phyloP scores from a whole-genome alignment of 2,888 invertebrate species.

The Kuschelorhynchus macadamiae region DNA sequence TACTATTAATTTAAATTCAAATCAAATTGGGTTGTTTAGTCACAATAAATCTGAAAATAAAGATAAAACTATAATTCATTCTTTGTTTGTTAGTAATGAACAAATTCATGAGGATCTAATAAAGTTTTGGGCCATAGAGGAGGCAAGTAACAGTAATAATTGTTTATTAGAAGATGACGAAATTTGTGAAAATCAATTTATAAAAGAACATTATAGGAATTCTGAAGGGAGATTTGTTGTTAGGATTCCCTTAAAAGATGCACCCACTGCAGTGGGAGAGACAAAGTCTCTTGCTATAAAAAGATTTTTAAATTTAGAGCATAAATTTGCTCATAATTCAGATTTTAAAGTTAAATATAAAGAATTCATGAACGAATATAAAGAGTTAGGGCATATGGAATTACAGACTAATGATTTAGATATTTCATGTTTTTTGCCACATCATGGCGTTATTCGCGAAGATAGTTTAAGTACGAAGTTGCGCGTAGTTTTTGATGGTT shows the following conservation, averaged over 20 bases:
- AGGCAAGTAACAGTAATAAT: too few relatives aligned
- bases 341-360: constrained; percentile 3
- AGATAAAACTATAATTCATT: neutral
- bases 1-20: too few relatives aligned
- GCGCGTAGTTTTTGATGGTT: constrained; percentile 3
- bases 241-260: neutral
- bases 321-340: constrained; percentile 5
- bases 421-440: constrained; percentile 1
- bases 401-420: neutral
- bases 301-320: constrained; percentile 2
- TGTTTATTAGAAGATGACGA: too few relatives aligned
- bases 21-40: too few relatives aligned
- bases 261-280: neutral
- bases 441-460: constrained; percentile 6
- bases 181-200: constrained; percentile 2
- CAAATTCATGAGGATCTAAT: too few relatives aligned
- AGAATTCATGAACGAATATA: constrained; percentile 6
- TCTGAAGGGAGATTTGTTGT: neutral
- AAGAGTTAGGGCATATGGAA: neutral
- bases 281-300: neutral
- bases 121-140: too few relatives aligned
- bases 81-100: too few relatives aligned
- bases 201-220: neutral
- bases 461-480: constrained; percentile 7
- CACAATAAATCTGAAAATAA: too few relatives aligned